Percentiles rank a stretch among this genome's conserved stretches.
phyloP scores from a whole-genome alignment of 2,888 invertebrate genomes.

The Diploptera punctata region DNA sequence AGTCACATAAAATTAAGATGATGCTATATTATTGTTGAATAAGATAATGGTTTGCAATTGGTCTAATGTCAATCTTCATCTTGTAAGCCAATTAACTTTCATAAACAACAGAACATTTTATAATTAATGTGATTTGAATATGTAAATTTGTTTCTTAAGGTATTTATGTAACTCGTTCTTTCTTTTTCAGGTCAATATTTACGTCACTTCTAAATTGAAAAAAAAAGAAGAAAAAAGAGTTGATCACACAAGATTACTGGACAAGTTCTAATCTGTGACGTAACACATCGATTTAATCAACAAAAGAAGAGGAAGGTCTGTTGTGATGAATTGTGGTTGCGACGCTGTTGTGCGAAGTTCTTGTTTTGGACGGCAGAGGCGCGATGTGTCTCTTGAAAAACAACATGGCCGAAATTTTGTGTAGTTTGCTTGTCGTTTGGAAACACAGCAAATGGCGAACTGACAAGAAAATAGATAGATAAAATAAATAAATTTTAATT shows the following conservation, averaged over 20 bases:
- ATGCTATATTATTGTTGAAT: no score
- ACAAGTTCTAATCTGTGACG: slow-evolving; percentile 4
- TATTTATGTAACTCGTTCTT: no score
- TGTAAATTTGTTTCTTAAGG: no score
- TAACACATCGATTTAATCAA: not conserved
- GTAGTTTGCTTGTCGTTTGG: slow-evolving; percentile 58
- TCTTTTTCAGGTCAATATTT: not conserved
- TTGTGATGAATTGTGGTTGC: slow-evolving; percentile 18
- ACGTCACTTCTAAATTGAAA: not conserved
- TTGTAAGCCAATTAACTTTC: no score
- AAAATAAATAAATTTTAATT: slow-evolving; percentile 37
- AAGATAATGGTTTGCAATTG: no score
- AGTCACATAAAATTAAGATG: no score
- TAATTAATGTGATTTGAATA: no score
- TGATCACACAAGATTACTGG: not conserved
- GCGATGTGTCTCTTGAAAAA: not conserved
- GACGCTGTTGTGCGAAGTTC: not conserved
- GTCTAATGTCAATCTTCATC: no score
- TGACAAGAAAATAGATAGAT: slow-evolving; percentile 54
- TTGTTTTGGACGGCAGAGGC: not conserved
- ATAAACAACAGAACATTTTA: no score
- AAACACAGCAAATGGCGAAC: slow-evolving; percentile 83
- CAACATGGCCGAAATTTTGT: slow-evolving; percentile 16
- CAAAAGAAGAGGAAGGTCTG: not conserved
- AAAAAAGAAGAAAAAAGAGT: not conserved